These are phyloP conservation scores for Molothrus ater DNA, from an alignment of 2,797 vertebrate genomes.

Conservation along the genomic window DNA sequence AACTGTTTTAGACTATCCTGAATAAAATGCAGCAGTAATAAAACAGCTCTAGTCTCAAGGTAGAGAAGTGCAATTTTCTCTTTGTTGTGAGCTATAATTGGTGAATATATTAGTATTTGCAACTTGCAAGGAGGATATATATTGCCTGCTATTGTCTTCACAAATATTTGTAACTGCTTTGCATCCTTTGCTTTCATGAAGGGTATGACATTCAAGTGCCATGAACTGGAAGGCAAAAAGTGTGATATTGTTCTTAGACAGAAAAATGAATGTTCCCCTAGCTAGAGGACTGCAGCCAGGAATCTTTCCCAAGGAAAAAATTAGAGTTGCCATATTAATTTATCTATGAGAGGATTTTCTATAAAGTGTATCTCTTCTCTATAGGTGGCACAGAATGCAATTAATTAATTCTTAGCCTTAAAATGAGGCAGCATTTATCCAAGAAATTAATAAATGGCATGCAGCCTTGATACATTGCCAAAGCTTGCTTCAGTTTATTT, in stretches of 20 bases:
- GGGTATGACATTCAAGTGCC: constrained; percentile 32
- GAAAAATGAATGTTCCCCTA: constrained; percentile 31
- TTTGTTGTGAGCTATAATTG: constrained; percentile 59
- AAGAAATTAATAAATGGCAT: constrained; percentile 50
- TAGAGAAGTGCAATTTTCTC: constrained; percentile 55
- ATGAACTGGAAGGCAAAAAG: constrained; percentile 41
- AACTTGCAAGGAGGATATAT: background rate
- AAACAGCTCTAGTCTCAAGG: constrained; percentile 44
- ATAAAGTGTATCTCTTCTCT: constrained; percentile 9
- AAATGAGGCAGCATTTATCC: constrained; percentile 47
- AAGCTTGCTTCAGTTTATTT: background rate
- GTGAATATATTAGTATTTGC: constrained; percentile 62
- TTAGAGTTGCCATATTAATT: constrained; percentile 42
- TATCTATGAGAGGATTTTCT: constrained; percentile 32
- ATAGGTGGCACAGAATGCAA: constrained; percentile 44
- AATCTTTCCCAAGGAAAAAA: constrained; percentile 52
- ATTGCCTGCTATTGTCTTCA: constrained; percentile 46
- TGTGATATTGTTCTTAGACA: constrained; percentile 35
- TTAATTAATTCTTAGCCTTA: constrained; percentile 67
- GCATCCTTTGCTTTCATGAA: constrained; percentile 5
- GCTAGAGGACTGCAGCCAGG: constrained; percentile 16
- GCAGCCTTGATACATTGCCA: background rate
- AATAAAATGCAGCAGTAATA: constrained; percentile 53
- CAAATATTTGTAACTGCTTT: constrained; percentile 35
- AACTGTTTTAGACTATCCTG: constrained; percentile 28